Evolutionary conservation across 2,113 vertebrate species (phyloP).

Genomic region (Caretta caretta): DNA sequence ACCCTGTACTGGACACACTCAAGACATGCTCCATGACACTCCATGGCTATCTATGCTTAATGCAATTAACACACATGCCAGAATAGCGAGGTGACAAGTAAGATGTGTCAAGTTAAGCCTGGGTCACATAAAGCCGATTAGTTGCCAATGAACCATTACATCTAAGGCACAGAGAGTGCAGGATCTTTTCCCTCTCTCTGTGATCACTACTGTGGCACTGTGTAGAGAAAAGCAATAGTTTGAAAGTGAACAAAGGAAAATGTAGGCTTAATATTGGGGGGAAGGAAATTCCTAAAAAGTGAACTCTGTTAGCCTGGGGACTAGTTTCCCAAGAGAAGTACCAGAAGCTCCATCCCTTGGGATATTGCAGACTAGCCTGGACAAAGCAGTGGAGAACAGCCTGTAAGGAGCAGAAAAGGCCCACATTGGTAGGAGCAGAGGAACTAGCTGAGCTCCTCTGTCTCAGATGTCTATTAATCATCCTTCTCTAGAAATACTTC

Average conservation of each 20-base stretch:
- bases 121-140: not conserved
- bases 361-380: not conserved
- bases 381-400: constrained; percentile 33
- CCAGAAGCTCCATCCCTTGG: constrained; percentile 8
- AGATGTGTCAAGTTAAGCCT: not conserved
- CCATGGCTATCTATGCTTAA: not conserved
- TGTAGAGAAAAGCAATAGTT: not conserved
- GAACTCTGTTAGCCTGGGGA: not conserved
- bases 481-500: constrained; percentile 37
- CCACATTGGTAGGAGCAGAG: not conserved
- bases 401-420: constrained; percentile 42
- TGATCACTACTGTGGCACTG: not conserved
- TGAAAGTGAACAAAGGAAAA: not conserved
- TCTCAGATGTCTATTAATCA: constrained; percentile 1
- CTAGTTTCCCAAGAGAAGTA: constrained; percentile 12
- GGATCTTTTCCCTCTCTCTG: not conserved
- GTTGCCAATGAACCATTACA: not conserved
- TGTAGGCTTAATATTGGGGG: not conserved
- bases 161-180: not conserved
- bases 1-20: not conserved
- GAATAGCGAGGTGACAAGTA: not conserved
- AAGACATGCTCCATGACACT: not conserved
- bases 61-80: not conserved
- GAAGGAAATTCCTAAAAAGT: not conserved
- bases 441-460: constrained; percentile 11